Evolutionary conservation across 2,888 invertebrate genomes (phyloP).

Genomic region (Himalopsyche japonica): DNA sequence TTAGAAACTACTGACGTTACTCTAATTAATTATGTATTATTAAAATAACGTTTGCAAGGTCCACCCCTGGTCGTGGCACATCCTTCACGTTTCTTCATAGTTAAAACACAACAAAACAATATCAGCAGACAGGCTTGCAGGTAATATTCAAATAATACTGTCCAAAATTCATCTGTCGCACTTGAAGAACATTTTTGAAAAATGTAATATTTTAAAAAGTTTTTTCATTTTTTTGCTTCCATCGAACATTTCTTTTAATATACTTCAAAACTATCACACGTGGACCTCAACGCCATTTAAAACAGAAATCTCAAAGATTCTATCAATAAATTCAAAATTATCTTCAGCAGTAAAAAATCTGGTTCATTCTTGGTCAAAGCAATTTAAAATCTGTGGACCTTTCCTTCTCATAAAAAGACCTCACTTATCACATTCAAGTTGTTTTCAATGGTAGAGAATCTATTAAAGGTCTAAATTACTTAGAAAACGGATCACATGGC

Average conservation of each 20-base stretch:
- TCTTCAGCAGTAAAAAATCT: too few species aligned
- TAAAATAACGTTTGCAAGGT: neutral
- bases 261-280: neutral
- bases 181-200: neutral
- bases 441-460: neutral
- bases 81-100: neutral
- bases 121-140: neutral
- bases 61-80: neutral
- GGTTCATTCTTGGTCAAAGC: too few species aligned
- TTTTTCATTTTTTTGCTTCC: neutral
- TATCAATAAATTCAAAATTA: neutral
- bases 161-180: neutral
- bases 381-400: too few species aligned
- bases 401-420: too few species aligned
- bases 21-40: neutral
- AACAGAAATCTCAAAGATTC: neutral
- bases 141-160: neutral
- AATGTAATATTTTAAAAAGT: neutral
- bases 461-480: neutral
- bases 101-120: neutral
- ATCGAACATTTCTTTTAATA: neutral
- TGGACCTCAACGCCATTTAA: neutral
- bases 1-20: neutral
- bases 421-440: neutral
- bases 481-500: neutral